Base-by-base conservation (phyloP, 1,140 invertebrate species). In the Euwallacea fornicatus region DNA sequence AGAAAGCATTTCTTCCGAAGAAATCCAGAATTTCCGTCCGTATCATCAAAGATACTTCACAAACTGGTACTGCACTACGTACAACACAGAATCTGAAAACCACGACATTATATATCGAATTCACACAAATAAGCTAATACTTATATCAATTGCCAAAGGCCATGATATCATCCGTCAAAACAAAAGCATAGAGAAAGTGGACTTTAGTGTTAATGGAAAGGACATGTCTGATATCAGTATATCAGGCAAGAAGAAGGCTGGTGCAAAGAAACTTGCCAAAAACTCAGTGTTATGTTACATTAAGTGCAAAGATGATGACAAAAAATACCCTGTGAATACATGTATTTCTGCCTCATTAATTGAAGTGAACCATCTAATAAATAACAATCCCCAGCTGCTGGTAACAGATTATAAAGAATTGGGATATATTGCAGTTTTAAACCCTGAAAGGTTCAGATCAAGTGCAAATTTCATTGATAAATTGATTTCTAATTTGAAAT, bases 171-270 rank as follows among this genome's bases (percentile, higher is more conserved):
- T 72, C 50, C 54, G 64, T 7, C 42, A 67, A 6, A 66, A 67
- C 16, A 62, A 72, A 63, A 46, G 46, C 44, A 72, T 72, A 43
- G 71, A 72, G 15, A 42, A 41, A 46, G 67, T 72, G 7, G 47
- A 72, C 50, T 72, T 72, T 63, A 63, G 42, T 47, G 54, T 72
- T 6, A 64, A 72, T 11, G 65, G 60, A n/a, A 16, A 42, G 43
- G 60, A 72, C 60, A 53, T 53, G 58, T 46, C 21, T n/a, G 41
- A 72, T 46, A 72, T 72, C 13, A 53, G 7, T 33, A 2, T 72
- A 56, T 72, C 71, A 13, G 71, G 71, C 6, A 72, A 68, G 43
- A 72, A 68, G 13, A 72, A 72, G 33, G 43, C 62, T 42, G 71
- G 71, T 6, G 71, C 71, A n/a, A 72, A 68, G 42, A 67, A 62